phyloP scores from a whole-genome alignment of 2,888 invertebrate genomes.

The Platycheirus albimanus region DNA sequence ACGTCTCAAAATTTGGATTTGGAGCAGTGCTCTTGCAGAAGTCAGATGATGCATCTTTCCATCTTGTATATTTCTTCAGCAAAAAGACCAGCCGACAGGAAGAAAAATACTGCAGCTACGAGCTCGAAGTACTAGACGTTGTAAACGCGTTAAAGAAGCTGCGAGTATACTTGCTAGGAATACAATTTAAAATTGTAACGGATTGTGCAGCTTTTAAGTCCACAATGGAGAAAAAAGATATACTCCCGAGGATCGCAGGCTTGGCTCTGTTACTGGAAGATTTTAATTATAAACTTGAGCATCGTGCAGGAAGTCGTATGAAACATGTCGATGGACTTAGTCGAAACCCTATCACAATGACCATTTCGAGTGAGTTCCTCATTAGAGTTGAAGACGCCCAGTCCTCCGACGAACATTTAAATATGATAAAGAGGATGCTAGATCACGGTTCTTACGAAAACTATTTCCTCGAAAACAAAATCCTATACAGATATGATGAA shows the following conservation, averaged over 20 bases:
- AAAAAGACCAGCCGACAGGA: neutral
- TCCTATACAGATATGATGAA: neutral
- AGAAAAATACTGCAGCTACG: neutral
- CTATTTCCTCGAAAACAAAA: neutral
- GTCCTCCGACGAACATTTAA: neutral
- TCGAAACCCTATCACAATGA: no score
- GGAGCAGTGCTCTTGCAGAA: conserved; percentile 18
- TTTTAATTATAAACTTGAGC: neutral
- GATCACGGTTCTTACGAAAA: neutral
- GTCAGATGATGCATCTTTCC: neutral
- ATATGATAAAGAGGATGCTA: neutral
- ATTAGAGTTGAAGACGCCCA: neutral
- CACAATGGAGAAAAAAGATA: conserved; percentile 18
- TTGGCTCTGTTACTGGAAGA: conserved; percentile 1
- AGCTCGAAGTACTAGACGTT: conserved; percentile 42
- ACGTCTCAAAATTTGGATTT: no score
- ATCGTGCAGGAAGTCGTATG: neutral
- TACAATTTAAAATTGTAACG: no score
- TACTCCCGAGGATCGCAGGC: no score
- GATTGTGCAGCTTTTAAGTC: conserved; percentile 23
- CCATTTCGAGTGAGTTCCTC: neutral
- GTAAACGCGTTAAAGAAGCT: conserved; percentile 37
- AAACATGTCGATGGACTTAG: neutral
- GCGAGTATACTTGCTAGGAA: conserved; percentile 40
- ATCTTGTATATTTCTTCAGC: conserved; percentile 8